Conservation (phyloP, 2,113 vertebrate species). For the Ameiurus melas region DNA sequence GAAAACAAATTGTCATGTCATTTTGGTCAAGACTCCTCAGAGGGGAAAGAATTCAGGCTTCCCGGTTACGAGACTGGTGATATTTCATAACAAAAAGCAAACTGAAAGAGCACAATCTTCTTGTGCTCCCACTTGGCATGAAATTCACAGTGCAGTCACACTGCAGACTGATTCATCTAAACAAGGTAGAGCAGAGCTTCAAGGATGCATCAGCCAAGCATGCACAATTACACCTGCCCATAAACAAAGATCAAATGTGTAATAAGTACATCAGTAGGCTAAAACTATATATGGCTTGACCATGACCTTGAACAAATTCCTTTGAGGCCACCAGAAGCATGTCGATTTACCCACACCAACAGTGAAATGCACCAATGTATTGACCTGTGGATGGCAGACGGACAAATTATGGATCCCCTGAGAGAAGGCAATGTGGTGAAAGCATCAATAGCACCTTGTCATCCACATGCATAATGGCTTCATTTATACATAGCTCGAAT, state of each 20-base stretch:
- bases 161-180: slow-evolving; percentile 7
- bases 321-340: slow-evolving; percentile 31
- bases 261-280: background rate
- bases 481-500: slow-evolving; percentile 45
- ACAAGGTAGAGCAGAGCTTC: background rate
- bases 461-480: slow-evolving; percentile 33
- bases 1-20: slow-evolving; percentile 46
- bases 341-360: slow-evolving; percentile 7
- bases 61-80: background rate
- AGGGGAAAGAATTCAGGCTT: slow-evolving; percentile 33
- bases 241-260: background rate
- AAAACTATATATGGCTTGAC: background rate
- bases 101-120: background rate
- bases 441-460: slow-evolving; percentile 38
- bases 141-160: background rate
- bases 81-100: slow-evolving; percentile 28
- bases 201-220: background rate
- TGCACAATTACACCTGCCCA: background rate
- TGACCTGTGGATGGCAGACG: slow-evolving; percentile 14
- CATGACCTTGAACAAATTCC: slow-evolving; percentile 27
- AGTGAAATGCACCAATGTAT: background rate
- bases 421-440: slow-evolving; percentile 7
- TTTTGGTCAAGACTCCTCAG: slow-evolving; percentile 37
- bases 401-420: slow-evolving; percentile 21
- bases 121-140: background rate